Evolutionary conservation across 2,113 vertebrate species (phyloP), one percentile per base, ranked within the genome.

Genomic region (Colaptes auratus): DNA sequence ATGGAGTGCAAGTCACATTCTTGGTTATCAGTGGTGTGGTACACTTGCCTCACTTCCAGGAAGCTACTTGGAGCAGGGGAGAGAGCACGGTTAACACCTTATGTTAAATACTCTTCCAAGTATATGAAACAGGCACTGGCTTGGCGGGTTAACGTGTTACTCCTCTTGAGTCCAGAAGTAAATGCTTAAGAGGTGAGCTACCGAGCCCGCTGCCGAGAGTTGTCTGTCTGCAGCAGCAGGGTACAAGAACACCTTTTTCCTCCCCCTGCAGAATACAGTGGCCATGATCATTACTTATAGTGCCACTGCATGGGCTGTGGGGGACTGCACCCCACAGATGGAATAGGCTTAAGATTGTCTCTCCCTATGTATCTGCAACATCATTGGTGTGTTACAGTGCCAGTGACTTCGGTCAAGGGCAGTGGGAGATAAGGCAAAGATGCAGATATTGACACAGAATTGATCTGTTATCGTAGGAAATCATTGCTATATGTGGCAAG

Each of bases 21-120:
- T 86, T 56, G 65, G 86, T 81, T 90, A 74, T 92, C 88, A 73
- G 76, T 35, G 63, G 52, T 77, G 74, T 82, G 72, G 73, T 92
- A 90, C 82, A 82, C 39, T 85, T 1, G 14, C 76, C 72, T 95
- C 31, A 64, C 56, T 72, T 83, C 28, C 72, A 81, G 83, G 65
- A 91, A 63, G 48, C 88, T 80, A 4, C 52, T 89, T 70, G 1
- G 15, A 77, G 67, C 67, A 64, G 89, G 50, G 27, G 24, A 36
- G 69, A 78, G 36, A 81, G 23, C 60, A 74, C 4, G 3, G 56
- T 69, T 90, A 86, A 76, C 53, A 71, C 53, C 86, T 86, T 1
- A 61, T 52, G 59, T 93, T 91, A 93, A 83, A 80, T 90, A 42
- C 56, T 89, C 74, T 87, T 61, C 77, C 83, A 53, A 28, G 58